Conservation (phyloP, 2,888 invertebrate species). For the Troides aeacus region DNA sequence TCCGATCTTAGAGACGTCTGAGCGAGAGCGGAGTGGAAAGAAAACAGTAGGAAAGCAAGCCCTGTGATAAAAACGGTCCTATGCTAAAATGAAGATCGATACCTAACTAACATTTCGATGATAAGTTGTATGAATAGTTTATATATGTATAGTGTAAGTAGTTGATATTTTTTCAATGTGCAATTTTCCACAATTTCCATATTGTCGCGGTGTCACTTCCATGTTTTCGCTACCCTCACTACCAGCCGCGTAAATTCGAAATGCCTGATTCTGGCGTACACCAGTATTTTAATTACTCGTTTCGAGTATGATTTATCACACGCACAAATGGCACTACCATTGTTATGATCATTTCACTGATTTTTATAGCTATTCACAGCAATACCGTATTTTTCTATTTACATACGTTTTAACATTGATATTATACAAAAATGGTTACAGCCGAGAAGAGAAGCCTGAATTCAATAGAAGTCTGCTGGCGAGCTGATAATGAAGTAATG, state of each 20-base stretch:
- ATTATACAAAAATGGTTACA: too few species aligned
- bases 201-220: constrained; percentile 52
- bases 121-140: constrained; percentile 2
- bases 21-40: too few species aligned
- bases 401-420: too few species aligned
- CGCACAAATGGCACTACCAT: constrained; percentile 53
- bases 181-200: constrained; percentile 41
- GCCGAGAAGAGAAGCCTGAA: too few species aligned
- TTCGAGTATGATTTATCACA: constrained; percentile 75
- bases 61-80: too few species aligned
- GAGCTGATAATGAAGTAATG: too few species aligned
- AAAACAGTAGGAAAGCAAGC: too few species aligned
- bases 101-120: constrained; percentile 2
- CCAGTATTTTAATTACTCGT: constrained; percentile 79
- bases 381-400: neutral
- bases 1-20: too few species aligned
- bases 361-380: constrained; percentile 38
- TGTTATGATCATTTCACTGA: constrained; percentile 41
- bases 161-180: constrained; percentile 34
- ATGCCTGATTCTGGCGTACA: constrained; percentile 72
- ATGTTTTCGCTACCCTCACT: constrained; percentile 49
- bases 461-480: too few species aligned
- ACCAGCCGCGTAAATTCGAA: constrained; percentile 60
- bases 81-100: constrained; percentile 1
- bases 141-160: neutral